Conservation (phyloP, 2,113 vertebrate species). For the Alligator sinensis region DNA sequence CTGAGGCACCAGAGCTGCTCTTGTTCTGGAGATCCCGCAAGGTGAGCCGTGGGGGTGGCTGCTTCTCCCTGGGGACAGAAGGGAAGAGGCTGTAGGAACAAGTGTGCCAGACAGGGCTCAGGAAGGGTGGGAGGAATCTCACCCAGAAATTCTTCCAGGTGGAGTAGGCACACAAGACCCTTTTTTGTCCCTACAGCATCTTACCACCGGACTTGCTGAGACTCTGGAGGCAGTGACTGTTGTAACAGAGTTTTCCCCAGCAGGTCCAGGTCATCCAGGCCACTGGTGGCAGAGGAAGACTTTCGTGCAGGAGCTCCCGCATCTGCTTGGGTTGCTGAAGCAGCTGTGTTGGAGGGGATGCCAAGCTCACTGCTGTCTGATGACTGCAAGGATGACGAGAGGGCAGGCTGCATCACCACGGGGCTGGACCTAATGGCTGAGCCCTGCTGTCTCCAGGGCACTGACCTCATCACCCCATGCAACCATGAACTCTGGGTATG, state of each 20-base stretch:
- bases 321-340: constrained; percentile 64
- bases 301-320: constrained; percentile 38
- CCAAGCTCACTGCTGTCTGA: constrained; percentile 80
- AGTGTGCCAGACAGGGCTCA: background rate
- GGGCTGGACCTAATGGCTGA: background rate
- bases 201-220: constrained; percentile 95
- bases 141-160: background rate
- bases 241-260: constrained; percentile 93
- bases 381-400: constrained; percentile 73
- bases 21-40: constrained; percentile 93
- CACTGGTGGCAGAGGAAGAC: constrained; percentile 72
- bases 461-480: background rate
- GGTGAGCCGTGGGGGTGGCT: constrained; percentile 85
- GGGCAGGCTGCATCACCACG: background rate
- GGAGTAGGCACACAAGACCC: rapidly evolving
- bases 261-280: constrained; percentile 91
- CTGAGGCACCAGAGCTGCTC: constrained; percentile 59
- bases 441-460: background rate
- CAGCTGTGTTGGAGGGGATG: constrained; percentile 10
- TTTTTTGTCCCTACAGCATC: background rate
- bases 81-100: background rate
- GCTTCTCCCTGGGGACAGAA: constrained; percentile 86
- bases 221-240: constrained; percentile 93
- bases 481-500: background rate
- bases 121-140: background rate